Conservation (phyloP, 2,797 vertebrate genomes). For the Clarias platycephalus region DNA sequence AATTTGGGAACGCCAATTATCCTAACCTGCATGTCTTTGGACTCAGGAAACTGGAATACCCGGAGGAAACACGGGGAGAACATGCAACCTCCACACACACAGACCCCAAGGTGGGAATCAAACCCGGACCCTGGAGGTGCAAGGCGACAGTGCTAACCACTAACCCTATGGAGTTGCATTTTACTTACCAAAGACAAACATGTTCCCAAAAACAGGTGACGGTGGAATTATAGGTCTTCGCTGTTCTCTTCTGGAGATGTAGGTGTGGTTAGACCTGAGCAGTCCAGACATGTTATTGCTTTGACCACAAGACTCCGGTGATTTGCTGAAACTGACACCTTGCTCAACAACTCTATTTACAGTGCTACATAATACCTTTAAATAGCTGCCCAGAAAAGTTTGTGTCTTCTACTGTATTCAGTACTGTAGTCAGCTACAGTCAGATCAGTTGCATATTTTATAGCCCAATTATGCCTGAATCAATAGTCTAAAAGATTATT, state of each 20-base stretch:
- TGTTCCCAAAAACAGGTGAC: neutral
- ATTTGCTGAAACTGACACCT: conserved; percentile 3
- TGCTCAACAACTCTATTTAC: conserved; percentile 3
- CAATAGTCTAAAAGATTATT: neutral
- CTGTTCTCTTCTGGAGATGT: neutral
- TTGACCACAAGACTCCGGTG: neutral
- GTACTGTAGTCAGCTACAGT: too few species aligned
- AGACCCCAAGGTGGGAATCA: too few species aligned
- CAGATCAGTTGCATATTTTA: neutral
- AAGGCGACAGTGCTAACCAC: too few species aligned
- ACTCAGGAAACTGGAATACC: too few species aligned
- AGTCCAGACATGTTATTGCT: neutral
- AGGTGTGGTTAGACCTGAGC: neutral
- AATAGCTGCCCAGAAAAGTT: neutral
- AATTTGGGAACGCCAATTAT: too few species aligned
- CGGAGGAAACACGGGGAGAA: too few species aligned
- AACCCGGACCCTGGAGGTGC: too few species aligned
- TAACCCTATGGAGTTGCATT: neutral
- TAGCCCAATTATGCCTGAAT: neutral
- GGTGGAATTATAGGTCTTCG: neutral
- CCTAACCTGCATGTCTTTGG: too few species aligned
- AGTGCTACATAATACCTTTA: neutral
- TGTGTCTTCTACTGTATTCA: too few species aligned
- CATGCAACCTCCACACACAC: too few species aligned
- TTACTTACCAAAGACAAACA: neutral